A percentile compares a stretch with the other conserved stretches of the same genome.
Evolutionary conservation across 2,888 invertebrate genomes (phyloP).

Genomic region (Ecdyonurus torrentis): DNA sequence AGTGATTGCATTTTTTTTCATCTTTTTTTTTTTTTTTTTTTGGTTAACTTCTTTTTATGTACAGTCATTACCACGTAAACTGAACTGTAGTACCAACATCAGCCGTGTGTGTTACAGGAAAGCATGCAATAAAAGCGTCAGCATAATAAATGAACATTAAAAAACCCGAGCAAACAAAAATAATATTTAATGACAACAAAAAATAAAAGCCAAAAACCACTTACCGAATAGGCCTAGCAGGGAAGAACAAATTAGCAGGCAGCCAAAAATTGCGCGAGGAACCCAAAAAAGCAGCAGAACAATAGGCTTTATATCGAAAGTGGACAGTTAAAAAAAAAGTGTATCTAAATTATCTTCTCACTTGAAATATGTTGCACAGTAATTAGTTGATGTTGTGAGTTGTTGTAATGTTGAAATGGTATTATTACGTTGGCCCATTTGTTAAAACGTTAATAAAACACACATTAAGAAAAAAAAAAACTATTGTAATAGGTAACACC

Average conservation of each 20-base stretch:
- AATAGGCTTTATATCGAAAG: too few relatives aligned
- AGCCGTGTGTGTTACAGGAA: neutral
- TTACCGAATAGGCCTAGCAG: neutral
- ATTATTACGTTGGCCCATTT: neutral
- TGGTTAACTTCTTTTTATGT: neutral
- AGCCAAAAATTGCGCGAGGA: neutral
- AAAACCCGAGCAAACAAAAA: neutral
- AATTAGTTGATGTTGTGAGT: neutral
- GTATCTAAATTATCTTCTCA: neutral
- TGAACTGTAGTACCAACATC: neutral
- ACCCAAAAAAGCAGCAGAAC: neutral
- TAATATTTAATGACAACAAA: neutral
- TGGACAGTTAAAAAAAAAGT: neutral
- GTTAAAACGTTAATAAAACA: neutral
- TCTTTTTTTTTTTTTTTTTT: neutral
- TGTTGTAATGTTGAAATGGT: neutral
- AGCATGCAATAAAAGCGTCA: neutral
- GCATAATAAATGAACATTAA: neutral
- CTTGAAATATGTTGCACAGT: neutral
- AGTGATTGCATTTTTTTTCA: neutral
- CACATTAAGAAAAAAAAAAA: neutral
- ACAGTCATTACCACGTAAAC: neutral
- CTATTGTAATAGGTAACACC: neutral
- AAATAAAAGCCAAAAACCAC: neutral
- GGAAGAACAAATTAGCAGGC: neutral